phyloP scores from a whole-genome alignment of 2,797 vertebrate species.

The Euthynnus affinis region DNA sequence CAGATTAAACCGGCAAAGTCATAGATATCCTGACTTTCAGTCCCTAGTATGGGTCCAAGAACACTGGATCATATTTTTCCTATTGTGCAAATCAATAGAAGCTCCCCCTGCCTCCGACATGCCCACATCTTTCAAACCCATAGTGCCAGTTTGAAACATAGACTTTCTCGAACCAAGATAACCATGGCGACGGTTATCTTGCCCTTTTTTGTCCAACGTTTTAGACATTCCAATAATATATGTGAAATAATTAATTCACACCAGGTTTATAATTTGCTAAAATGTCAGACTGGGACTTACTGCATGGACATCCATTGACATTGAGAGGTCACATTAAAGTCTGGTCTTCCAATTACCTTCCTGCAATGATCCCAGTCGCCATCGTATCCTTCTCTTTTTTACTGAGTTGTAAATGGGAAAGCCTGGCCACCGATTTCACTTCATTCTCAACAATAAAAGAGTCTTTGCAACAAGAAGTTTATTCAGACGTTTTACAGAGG shows the following conservation, averaged over 20 bases:
- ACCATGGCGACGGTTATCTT: not conserved
- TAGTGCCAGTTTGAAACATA: no score
- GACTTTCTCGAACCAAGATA: no score
- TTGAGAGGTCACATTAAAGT: conserved; percentile 69
- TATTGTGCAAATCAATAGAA: no score
- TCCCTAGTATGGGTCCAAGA: no score
- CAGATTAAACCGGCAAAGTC: no score
- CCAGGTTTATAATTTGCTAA: conserved; percentile 53
- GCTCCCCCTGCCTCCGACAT: no score
- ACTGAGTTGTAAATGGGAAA: conserved; percentile 66
- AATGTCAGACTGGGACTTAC: conserved; percentile 62
- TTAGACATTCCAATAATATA: conserved; percentile 30
- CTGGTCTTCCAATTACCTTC: conserved; percentile 62
- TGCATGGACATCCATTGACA: conserved; percentile 61
- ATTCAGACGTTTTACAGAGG: conserved; percentile 50
- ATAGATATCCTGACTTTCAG: no score
- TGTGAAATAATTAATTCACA: conserved; percentile 61
- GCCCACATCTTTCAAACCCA: no score
- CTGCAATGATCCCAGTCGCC: conserved; percentile 57
- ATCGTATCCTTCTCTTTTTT: conserved; percentile 52
- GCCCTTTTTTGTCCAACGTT: conserved; percentile 19
- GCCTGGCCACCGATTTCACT: conserved; percentile 41
- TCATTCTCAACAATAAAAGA: conserved; percentile 54
- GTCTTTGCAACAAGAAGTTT: conserved; percentile 42
- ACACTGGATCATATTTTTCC: no score